Evolutionary conservation across 2,797 vertebrate species (phyloP), one percentile per base, ranked within the genome.

Genomic region (Danio kyathit): DNA sequence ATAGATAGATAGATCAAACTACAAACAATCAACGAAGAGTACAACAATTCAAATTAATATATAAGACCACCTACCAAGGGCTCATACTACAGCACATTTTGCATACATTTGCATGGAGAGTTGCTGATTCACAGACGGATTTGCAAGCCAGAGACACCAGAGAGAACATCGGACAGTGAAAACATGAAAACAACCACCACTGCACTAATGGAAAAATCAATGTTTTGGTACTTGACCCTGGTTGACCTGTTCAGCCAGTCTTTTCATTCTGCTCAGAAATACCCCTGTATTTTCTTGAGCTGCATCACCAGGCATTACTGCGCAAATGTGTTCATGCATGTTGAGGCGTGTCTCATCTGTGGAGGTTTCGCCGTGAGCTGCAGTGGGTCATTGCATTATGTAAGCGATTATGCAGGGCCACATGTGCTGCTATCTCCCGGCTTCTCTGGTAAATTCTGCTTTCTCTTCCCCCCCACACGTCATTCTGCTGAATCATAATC

Each of bases 401-500:
- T 75, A 71, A 82, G 19, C 52, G 70, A 9, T 74, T 60, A 41
- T 63, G 29, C 38, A 43, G 59, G 43, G 38, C 71, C 71, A 79
- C 59, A 49, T 79, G 80, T 67, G 51, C 44, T n/a, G 49, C 65
- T 56, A 48, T 46, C 51, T 44, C 76, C 43, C 29, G 41, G 44
- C 72, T 13, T 16, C 29, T 79, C 48, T 64, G 57, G 51, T 71
- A 21, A 61, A 77, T 65, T 51, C 73, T 71, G 56, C 79, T 74
- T 38, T 61, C 16, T 61, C 69, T 13, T 67, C 74, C 74, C n/a
- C 40, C 5, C 38, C 0, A 49, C 61, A 77, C 54, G 14, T 40
- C 16, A 13, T 54, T 77, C 44, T 51, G 60, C 52, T 77, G 73
- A 75, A 52, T 66, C 67, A 38, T 84, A 82, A 79, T 79, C 76